These are phyloP conservation scores for Limenitis camilla DNA, from an alignment of 2,888 invertebrate genomes.

Conservation along the genomic window DNA sequence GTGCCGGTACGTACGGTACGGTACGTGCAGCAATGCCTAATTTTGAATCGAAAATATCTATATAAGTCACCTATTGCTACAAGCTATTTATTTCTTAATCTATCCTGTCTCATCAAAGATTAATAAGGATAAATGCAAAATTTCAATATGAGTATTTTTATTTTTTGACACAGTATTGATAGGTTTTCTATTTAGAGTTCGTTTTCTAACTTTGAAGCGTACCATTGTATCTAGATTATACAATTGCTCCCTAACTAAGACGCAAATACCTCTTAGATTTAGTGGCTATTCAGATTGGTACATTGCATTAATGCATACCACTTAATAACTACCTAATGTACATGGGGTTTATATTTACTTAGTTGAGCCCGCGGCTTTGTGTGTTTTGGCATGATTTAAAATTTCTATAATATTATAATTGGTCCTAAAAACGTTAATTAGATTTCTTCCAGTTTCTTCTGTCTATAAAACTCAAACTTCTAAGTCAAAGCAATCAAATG, in stretches of 20 bases:
- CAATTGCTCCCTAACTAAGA: constrained; percentile 19
- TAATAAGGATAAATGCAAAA: not conserved
- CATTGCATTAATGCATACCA: constrained; percentile 10
- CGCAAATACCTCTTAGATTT: constrained; percentile 23
- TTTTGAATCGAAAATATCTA: too few species aligned
- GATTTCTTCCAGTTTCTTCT: too few species aligned
- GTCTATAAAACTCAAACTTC: too few species aligned
- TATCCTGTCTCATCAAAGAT: too few species aligned
- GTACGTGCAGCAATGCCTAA: too few species aligned
- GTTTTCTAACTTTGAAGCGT: constrained; percentile 18
- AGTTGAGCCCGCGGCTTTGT: not conserved
- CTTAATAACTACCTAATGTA: constrained; percentile 8
- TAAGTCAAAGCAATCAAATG: too few species aligned
- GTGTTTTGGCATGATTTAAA: not conserved
- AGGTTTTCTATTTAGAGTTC: not conserved
- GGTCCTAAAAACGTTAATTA: too few species aligned
- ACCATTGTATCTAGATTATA: constrained; percentile 27
- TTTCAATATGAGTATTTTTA: too few species aligned
- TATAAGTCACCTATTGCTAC: too few species aligned
- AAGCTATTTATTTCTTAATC: too few species aligned
- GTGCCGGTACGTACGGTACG: too few species aligned
- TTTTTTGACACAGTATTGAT: not conserved
- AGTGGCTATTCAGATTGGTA: constrained; percentile 16
- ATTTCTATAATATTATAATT: too few species aligned
- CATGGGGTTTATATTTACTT: not conserved